phyloP scores from a whole-genome alignment of 2,888 invertebrate genomes.

The Caenorhabditis sp. region DNA sequence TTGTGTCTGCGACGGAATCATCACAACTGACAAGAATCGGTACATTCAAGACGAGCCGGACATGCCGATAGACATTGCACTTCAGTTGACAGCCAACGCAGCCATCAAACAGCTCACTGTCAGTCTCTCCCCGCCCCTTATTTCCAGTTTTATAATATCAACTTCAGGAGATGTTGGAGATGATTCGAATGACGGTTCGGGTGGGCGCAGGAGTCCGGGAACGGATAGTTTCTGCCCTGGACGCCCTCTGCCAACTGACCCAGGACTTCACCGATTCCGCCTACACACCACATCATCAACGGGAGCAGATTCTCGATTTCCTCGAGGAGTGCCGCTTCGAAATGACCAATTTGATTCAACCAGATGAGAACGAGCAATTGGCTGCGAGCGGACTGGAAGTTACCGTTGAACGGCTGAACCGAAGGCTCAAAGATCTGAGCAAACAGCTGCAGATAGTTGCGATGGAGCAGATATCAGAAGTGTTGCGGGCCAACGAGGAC shows the following conservation, averaged over 20 bases:
- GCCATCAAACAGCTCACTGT: conserved; percentile 88
- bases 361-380: conserved; percentile 66
- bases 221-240: conserved; percentile 89
- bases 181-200: conserved; percentile 87
- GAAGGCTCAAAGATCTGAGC: conserved; percentile 76
- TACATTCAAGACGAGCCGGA: conserved; percentile 69
- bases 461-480: conserved; percentile 81
- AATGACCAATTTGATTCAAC: conserved; percentile 89
- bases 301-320: conserved; percentile 91
- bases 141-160: background rate
- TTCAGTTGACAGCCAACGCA: conserved; percentile 84
- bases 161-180: conserved; percentile 86
- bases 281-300: conserved; percentile 96
- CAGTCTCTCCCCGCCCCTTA: conserved; percentile 57
- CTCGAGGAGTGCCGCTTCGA: conserved; percentile 91
- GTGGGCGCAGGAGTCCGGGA: conserved; percentile 85
- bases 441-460: conserved; percentile 81
- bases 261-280: conserved; percentile 88
- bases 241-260: conserved; percentile 92
- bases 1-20: conserved; percentile 96
- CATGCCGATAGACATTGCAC: conserved; percentile 80
- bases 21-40: conserved; percentile 75
- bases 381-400: conserved; percentile 73
- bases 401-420: conserved; percentile 77
- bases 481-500: conserved; percentile 81